A percentile compares a stretch with the other conserved stretches of the same genome.
These are phyloP conservation scores for Patiria pectinifera DNA, from an alignment of 53 echinoderm and acorn worm species.

Conservation along the genomic window DNA sequence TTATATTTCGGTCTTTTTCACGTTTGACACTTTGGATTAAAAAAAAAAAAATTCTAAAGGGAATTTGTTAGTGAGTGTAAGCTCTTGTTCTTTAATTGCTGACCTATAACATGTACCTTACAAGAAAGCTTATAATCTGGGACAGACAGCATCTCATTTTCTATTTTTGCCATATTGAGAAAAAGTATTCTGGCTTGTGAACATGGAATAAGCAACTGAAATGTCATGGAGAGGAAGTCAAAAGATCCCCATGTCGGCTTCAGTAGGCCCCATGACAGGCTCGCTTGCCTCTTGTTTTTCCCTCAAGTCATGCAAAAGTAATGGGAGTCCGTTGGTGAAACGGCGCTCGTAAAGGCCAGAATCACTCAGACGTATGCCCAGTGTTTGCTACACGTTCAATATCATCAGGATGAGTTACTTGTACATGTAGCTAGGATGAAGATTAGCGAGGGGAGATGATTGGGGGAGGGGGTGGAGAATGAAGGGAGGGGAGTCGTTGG, in stretches of 20 bases:
- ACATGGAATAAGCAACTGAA: not conserved
- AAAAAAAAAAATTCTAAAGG: too few species aligned
- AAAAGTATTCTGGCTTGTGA: not conserved
- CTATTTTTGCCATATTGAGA: not conserved
- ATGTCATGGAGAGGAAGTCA: not conserved
- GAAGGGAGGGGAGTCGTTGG: not conserved
- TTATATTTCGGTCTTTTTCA: too few species aligned
- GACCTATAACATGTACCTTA: too few species aligned
- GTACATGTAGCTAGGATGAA: constrained; percentile 8
- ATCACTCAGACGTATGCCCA: constrained; percentile 38
- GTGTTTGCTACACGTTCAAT: constrained; percentile 33
- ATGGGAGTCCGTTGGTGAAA: constrained; percentile 35
- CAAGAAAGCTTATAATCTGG: too few species aligned
- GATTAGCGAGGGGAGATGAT: not conserved
- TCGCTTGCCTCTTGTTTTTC: constrained; percentile 48
- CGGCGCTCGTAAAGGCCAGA: constrained; percentile 20
- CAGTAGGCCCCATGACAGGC: not conserved
- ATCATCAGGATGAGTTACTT: constrained; percentile 42
- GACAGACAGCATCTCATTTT: not conserved
- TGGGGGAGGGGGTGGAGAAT: not conserved
- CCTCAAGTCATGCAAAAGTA: constrained; percentile 52
- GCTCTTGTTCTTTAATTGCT: too few species aligned
- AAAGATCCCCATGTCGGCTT: not conserved
- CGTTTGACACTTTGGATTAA: too few species aligned
- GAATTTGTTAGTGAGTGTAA: too few species aligned